Conservation (phyloP, 2,113 vertebrate genomes). For the Platanista minor region DNA sequence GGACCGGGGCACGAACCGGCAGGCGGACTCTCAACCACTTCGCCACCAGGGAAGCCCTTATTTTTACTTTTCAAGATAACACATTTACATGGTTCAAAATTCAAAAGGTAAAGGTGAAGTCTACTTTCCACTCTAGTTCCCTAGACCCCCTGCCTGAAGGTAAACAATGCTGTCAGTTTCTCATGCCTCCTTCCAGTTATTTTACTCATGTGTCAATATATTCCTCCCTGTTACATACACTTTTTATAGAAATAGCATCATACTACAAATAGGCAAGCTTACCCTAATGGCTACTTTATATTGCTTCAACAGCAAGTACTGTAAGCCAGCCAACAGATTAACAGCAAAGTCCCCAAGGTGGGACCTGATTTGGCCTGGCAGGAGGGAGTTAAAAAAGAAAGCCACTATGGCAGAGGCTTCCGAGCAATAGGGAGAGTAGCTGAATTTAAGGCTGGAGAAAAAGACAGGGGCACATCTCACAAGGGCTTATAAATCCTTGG, state of each 20-base stretch:
- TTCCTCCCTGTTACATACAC: background rate
- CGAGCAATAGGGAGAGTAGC: background rate
- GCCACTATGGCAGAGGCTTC: background rate
- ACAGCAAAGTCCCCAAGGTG: background rate
- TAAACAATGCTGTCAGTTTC: background rate
- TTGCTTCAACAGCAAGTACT: background rate
- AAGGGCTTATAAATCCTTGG: background rate
- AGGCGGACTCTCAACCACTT: too few relatives aligned
- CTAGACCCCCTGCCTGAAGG: background rate
- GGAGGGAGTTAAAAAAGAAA: background rate
- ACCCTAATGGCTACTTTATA: background rate
- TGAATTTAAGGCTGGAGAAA: background rate
- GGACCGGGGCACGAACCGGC: too few relatives aligned
- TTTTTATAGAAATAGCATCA: background rate
- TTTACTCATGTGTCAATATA: background rate
- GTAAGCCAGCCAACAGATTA: background rate
- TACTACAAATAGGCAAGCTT: background rate
- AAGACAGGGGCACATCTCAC: background rate
- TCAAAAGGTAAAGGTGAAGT: background rate
- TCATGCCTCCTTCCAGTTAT: background rate
- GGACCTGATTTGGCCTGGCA: background rate
- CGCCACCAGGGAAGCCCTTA: too few relatives aligned
- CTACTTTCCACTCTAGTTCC: background rate
- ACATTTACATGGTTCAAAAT: background rate
- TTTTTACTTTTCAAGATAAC: background rate